Conservation (phyloP, 2,888 invertebrate species). For the Fissipunctia ypsillon region DNA sequence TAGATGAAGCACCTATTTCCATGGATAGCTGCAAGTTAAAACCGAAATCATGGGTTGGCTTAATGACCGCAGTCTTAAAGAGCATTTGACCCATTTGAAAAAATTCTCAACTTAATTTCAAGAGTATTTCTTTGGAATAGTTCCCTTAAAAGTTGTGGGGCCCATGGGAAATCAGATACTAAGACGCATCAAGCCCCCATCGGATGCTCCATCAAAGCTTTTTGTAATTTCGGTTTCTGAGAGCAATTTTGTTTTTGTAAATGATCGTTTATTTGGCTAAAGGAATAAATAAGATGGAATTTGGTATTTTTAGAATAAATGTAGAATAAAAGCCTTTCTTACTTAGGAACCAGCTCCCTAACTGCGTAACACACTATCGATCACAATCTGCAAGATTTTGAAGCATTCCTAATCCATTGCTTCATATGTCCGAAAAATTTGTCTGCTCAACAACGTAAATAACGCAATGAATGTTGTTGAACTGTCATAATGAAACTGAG, state of each 20-base stretch:
- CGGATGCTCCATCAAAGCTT: slow-evolving; percentile 38
- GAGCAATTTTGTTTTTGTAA: background rate
- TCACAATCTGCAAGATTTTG: too few relatives aligned
- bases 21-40: background rate
- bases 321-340: too few relatives aligned
- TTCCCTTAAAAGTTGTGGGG: slow-evolving; percentile 37
- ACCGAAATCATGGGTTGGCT: background rate
- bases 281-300: background rate
- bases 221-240: slow-evolving; percentile 21
- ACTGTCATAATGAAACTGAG: too few relatives aligned
- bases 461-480: too few relatives aligned
- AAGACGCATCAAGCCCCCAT: slow-evolving; percentile 42
- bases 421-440: too few relatives aligned
- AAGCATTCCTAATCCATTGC: too few relatives aligned
- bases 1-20: background rate
- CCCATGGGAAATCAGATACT: slow-evolving; percentile 56
- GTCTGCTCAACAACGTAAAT: too few relatives aligned
- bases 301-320: background rate
- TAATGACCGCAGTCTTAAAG: slow-evolving; percentile 7
- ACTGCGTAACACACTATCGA: too few relatives aligned
- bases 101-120: slow-evolving; percentile 17
- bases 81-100: slow-evolving; percentile 24
- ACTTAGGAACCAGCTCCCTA: too few relatives aligned
- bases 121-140: slow-evolving; percentile 42
- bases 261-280: background rate